Evolutionary conservation across 2,113 vertebrate species (phyloP).

Genomic region (Solea senegalensis): DNA sequence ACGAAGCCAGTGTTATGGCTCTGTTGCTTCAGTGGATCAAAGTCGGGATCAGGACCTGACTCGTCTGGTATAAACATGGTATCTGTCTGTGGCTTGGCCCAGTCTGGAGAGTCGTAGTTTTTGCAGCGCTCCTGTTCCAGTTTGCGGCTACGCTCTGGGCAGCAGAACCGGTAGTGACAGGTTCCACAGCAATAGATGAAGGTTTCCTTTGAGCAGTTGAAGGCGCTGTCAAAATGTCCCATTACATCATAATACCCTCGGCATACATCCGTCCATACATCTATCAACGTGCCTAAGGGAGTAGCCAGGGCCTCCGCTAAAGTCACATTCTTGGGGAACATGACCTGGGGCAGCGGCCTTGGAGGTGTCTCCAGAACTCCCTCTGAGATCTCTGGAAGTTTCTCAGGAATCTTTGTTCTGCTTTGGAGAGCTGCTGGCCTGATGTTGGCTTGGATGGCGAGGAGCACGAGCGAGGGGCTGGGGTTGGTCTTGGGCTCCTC

Average conservation of each 20-base stretch:
- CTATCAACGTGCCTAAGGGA: slow-evolving; percentile 78
- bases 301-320: slow-evolving; percentile 75
- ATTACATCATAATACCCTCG: slow-evolving; percentile 93
- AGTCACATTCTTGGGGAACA: slow-evolving; percentile 81
- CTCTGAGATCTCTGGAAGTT: slow-evolving; percentile 55
- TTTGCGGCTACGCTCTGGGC: slow-evolving; percentile 84
- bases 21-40: slow-evolving; percentile 82
- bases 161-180: slow-evolving; percentile 94
- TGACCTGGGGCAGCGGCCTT: slow-evolving; percentile 77
- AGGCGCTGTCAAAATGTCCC: slow-evolving; percentile 90
- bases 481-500: slow-evolving; percentile 46
- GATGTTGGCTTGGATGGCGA: slow-evolving; percentile 57
- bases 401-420: slow-evolving; percentile 39
- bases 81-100: slow-evolving; percentile 87
- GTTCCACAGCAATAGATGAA: slow-evolving; percentile 92
- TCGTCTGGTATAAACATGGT: slow-evolving; percentile 71
- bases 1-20: slow-evolving; percentile 90
- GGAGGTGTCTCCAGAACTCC: slow-evolving; percentile 73
- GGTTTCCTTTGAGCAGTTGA: slow-evolving; percentile 91
- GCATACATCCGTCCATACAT: slow-evolving; percentile 84
- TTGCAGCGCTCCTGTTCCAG: slow-evolving; percentile 88
- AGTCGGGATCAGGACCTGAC: slow-evolving; percentile 68
- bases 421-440: slow-evolving; percentile 61
- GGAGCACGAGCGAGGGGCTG: slow-evolving; percentile 55
- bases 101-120: slow-evolving; percentile 89